Conservation (phyloP, 2,888 invertebrate species). For the Papilio protenor region DNA sequence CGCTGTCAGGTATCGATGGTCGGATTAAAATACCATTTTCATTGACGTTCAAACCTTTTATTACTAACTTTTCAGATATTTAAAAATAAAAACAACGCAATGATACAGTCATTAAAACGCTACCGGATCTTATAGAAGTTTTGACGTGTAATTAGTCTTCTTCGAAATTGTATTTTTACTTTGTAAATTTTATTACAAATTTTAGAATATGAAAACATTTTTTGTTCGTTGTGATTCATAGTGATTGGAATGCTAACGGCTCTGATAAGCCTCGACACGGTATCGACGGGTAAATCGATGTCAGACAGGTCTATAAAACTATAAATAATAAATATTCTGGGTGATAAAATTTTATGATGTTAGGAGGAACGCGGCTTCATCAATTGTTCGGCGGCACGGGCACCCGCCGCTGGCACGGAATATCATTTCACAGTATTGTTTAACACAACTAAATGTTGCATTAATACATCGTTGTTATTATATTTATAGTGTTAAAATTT, state of each 20-base stretch:
- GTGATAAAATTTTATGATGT: constrained; percentile 78
- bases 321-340: constrained; percentile 79
- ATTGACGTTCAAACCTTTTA: constrained; percentile 72
- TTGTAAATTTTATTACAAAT: neutral
- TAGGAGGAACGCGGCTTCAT: constrained; percentile 64
- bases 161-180: neutral
- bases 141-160: neutral
- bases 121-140: neutral
- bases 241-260: constrained; percentile 45
- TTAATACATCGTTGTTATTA: constrained; percentile 24
- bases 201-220: constrained; percentile 6
- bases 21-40: constrained; percentile 80
- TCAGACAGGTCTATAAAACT: constrained; percentile 70
- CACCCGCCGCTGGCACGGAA: constrained; percentile 48
- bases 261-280: constrained; percentile 54
- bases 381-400: constrained; percentile 61
- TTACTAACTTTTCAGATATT: constrained; percentile 54
- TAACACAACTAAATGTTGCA: constrained; percentile 41
- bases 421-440: constrained; percentile 48
- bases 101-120: neutral
- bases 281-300: constrained; percentile 59
- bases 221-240: constrained; percentile 28
- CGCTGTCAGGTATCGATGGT: constrained; percentile 78
- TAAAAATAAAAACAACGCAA: constrained; percentile 16
- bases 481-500: neutral